A percentile compares a stretch with the other conserved stretches of the same genome.
Evolutionary conservation across 2,888 invertebrate genomes (phyloP).

Genomic region (Tribolium freemani): DNA sequence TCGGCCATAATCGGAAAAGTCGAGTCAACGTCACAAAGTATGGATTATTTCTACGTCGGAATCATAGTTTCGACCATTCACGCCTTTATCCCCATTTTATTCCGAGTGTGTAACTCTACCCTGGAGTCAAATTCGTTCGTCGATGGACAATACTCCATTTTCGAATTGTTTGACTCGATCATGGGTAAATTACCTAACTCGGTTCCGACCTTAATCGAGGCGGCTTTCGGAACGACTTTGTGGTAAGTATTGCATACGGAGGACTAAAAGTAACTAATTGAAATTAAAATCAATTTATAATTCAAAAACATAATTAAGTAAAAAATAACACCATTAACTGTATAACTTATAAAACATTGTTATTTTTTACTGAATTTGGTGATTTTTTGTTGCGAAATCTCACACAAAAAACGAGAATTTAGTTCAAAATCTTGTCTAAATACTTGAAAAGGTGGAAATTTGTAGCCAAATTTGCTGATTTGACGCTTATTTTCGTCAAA

Average conservation of each 20-base stretch:
- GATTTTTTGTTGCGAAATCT: too few species aligned
- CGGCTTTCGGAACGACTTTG: constrained; percentile 69
- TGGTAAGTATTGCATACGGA: constrained; percentile 68
- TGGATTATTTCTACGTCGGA: constrained; percentile 84
- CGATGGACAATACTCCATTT: constrained; percentile 57
- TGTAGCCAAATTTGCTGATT: too few species aligned
- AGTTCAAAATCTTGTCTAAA: too few species aligned
- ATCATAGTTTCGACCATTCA: constrained; percentile 74
- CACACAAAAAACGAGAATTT: too few species aligned
- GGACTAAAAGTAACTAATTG: too few species aligned
- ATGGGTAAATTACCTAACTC: constrained; percentile 57
- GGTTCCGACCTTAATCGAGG: constrained; percentile 54
- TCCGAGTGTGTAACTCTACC: constrained; percentile 67
- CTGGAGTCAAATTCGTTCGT: constrained; percentile 57
- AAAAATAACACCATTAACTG: too few species aligned
- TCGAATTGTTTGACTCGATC: constrained; percentile 58
- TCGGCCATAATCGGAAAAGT: constrained; percentile 94
- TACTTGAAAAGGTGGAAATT: too few species aligned
- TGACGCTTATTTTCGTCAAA: too few species aligned
- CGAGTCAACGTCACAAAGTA: constrained; percentile 83
- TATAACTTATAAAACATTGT: too few species aligned
- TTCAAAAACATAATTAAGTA: too few species aligned
- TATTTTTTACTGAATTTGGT: too few species aligned
- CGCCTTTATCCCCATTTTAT: constrained; percentile 75
- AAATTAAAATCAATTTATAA: too few species aligned